Evolutionary conservation across 2,113 vertebrate species (phyloP).

Genomic region (Fukomys damarensis): DNA sequence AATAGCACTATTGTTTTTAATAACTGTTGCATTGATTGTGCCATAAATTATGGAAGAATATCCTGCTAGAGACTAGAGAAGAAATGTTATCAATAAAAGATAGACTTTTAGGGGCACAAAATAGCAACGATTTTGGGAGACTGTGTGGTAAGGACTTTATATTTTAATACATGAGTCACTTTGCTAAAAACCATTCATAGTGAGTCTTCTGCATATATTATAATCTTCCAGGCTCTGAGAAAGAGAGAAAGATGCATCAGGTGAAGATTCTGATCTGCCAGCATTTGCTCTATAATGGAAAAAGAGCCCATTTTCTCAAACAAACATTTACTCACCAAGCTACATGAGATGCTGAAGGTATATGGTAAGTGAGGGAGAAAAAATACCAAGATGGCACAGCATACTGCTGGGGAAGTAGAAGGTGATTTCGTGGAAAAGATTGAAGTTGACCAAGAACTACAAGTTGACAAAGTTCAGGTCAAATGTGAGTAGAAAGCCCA

Average conservation of each 20-base stretch:
- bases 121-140: slow-evolving; percentile 5
- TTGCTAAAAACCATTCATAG: background rate
- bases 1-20: slow-evolving; percentile 22
- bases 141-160: background rate
- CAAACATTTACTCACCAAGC: background rate
- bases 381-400: background rate
- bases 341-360: background rate
- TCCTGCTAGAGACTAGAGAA: background rate
- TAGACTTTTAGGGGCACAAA: background rate
- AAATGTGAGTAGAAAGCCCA: background rate
- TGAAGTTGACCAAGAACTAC: background rate
- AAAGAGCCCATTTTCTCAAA: background rate
- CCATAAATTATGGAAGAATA: slow-evolving; percentile 12
- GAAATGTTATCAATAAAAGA: slow-evolving; percentile 30
- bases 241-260: background rate
- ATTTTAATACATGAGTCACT: slow-evolving; percentile 44
- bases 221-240: too few species aligned
- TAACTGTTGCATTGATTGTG: background rate
- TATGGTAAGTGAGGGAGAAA: fast-evolving
- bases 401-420: background rate
- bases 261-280: background rate
- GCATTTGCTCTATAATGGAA: background rate
- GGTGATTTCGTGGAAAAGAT: background rate
- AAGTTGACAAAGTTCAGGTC: background rate
- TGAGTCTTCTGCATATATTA: background rate